Conservation (phyloP, 2,888 invertebrate species). For the Melanostoma mellinum region DNA sequence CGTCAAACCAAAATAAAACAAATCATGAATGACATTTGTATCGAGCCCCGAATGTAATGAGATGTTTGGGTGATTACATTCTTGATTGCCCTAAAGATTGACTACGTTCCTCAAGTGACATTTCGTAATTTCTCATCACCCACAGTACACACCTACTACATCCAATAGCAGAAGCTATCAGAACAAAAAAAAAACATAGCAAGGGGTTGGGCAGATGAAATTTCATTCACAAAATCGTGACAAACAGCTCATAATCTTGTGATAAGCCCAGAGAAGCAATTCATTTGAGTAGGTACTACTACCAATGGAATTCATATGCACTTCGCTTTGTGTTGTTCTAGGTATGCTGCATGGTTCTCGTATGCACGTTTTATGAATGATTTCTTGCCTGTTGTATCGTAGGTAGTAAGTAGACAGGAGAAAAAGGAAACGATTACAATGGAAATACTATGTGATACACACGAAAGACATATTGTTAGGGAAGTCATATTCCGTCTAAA, state of each 20-base stretch:
- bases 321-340: slow-evolving; percentile 65
- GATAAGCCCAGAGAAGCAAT: slow-evolving; percentile 68
- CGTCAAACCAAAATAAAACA: neutral
- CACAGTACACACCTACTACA: slow-evolving; percentile 10
- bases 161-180: neutral
- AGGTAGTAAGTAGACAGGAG: slow-evolving; percentile 34
- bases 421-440: slow-evolving; percentile 68
- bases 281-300: slow-evolving; percentile 69
- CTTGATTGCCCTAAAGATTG: slow-evolving; percentile 38
- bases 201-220: slow-evolving; percentile 37
- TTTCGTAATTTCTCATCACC: slow-evolving; percentile 34
- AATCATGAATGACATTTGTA: neutral
- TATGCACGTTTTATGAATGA: slow-evolving; percentile 65
- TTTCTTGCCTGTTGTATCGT: slow-evolving; percentile 31
- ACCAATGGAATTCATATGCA: slow-evolving; percentile 58
- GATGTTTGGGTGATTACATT: neutral
- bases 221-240: slow-evolving; percentile 73
- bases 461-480: slow-evolving; percentile 48
- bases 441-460: slow-evolving; percentile 50
- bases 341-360: slow-evolving; percentile 33
- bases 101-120: slow-evolving; percentile 42
- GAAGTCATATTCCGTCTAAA: slow-evolving; percentile 44
- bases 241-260: slow-evolving; percentile 72
- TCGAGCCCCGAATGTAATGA: neutral
- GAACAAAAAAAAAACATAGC: slow-evolving; percentile 13